Percentiles rank a stretch among this genome's conserved stretches.
These are phyloP conservation scores for Myotis myotis DNA, from an alignment of 2,797 vertebrate species.

Conservation along the genomic window DNA sequence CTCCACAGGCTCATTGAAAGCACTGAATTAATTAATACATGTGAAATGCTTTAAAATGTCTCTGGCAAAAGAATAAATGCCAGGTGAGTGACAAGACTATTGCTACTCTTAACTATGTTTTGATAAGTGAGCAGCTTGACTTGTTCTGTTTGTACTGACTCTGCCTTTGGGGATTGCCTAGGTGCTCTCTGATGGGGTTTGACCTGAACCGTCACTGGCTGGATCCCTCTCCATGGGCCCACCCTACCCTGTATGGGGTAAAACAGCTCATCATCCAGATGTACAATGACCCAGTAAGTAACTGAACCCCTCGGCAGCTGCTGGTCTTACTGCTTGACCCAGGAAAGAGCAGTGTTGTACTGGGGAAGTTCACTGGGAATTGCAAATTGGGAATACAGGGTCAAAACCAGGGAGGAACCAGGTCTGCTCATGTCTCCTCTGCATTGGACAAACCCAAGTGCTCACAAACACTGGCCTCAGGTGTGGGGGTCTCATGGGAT, in stretches of 20 bases:
- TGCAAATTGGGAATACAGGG: background rate
- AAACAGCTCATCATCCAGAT: slow-evolving; percentile 97
- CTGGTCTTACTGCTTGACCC: background rate
- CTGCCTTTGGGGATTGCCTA: slow-evolving; percentile 63
- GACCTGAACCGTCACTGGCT: slow-evolving; percentile 99
- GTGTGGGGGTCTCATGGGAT: background rate
- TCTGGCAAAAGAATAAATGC: background rate
- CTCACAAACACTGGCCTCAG: background rate
- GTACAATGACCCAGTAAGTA: slow-evolving; percentile 94
- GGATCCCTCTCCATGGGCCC: slow-evolving; percentile 96
- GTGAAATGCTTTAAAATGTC: background rate
- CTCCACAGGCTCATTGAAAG: background rate
- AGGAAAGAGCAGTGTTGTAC: background rate
- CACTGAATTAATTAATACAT: background rate
- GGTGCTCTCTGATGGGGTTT: slow-evolving; percentile 98
- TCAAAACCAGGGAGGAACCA: background rate
- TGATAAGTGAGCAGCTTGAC: background rate
- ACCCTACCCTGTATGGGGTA: slow-evolving; percentile 95
- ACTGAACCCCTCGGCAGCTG: background rate
- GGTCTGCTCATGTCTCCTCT: background rate
- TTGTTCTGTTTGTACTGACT: background rate
- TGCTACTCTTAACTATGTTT: background rate
- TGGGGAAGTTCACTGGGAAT: background rate
- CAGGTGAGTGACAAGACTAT: background rate
- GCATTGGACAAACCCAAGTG: background rate